Evolutionary conservation across 2,797 vertebrate genomes (phyloP).

Genomic region (Erethizon dorsatum): DNA sequence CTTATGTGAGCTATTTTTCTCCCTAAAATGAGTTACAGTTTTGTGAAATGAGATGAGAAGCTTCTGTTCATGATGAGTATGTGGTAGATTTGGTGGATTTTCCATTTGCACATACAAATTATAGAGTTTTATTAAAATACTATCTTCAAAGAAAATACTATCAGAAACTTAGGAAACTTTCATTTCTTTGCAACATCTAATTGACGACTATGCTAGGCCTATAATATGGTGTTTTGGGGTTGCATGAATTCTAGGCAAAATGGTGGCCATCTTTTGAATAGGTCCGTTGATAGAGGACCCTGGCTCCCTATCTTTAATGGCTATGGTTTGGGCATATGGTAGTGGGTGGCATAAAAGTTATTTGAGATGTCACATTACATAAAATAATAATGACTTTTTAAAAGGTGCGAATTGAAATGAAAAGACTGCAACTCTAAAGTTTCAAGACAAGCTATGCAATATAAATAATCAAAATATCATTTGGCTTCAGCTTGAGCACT

Average conservation of each 20-base stretch:
- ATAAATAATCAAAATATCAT: conserved; percentile 87
- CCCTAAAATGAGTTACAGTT: not conserved
- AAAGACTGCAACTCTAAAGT: conserved; percentile 78
- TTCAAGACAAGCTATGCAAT: conserved; percentile 81
- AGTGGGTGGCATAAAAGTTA: conserved; percentile 77
- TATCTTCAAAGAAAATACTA: conserved; percentile 7
- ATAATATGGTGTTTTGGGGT: not conserved
- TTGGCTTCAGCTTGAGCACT: conserved; percentile 81
- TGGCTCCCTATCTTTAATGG: conserved; percentile 53
- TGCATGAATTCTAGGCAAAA: not conserved
- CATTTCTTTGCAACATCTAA: not conserved
- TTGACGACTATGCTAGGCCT: not conserved
- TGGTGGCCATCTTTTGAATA: conserved; percentile 62
- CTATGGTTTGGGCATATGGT: conserved; percentile 53
- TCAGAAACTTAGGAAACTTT: not conserved
- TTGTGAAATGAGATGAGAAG: not conserved
- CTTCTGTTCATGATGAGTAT: not conserved
- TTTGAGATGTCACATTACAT: conserved; percentile 77
- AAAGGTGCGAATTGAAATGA: conserved; percentile 80
- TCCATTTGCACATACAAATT: not conserved
- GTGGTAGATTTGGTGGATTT: not conserved
- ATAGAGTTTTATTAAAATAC: conserved; percentile 52
- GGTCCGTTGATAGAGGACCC: conserved; percentile 15
- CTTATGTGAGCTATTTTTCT: not conserved
- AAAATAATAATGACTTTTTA: conserved; percentile 81